These are phyloP conservation scores for Solenopsis invicta DNA, from an alignment of 1,140 invertebrate genomes.

Conservation along the genomic window DNA sequence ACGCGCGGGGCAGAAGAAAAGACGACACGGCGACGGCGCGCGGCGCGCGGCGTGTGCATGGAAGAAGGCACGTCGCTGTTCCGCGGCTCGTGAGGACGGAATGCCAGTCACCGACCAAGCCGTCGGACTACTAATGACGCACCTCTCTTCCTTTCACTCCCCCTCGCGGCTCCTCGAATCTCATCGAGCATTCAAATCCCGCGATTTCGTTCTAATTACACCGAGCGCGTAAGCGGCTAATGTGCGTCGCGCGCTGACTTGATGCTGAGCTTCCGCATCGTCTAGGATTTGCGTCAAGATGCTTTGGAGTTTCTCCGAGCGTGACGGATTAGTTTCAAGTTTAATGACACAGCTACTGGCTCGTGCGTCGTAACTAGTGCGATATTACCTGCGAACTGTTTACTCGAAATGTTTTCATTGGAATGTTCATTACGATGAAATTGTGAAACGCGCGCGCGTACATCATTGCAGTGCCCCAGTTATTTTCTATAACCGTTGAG, in stretches of 20 bases:
- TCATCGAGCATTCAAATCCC: conserved; percentile 67
- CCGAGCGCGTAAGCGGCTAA: conserved; percentile 49
- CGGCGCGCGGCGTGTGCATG: no score
- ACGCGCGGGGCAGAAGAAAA: not conserved
- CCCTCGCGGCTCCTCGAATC: conserved; percentile 26
- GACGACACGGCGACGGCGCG: not conserved
- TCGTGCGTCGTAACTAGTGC: not conserved
- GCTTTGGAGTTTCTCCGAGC: conserved; percentile 32
- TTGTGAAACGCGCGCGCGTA: not conserved
- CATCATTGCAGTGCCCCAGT: not conserved
- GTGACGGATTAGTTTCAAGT: conserved; percentile 34
- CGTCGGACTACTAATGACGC: conserved; percentile 72
- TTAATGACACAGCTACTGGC: conserved; percentile 12
- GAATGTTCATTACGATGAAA: not conserved
- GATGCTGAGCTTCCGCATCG: not conserved
- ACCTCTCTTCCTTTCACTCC: not conserved
- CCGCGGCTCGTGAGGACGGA: conserved; percentile 45
- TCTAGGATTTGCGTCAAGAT: not conserved
- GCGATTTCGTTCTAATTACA: conserved; percentile 72
- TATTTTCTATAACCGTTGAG: not conserved
- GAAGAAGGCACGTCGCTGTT: conserved; percentile 23
- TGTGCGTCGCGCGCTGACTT: not conserved
- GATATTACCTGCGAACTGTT: conserved; percentile 26
- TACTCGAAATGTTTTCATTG: conserved; percentile 15
- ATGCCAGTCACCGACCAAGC: conserved; percentile 69